Conservation (phyloP, 2,888 invertebrate genomes). For the Lymantria dispar region DNA sequence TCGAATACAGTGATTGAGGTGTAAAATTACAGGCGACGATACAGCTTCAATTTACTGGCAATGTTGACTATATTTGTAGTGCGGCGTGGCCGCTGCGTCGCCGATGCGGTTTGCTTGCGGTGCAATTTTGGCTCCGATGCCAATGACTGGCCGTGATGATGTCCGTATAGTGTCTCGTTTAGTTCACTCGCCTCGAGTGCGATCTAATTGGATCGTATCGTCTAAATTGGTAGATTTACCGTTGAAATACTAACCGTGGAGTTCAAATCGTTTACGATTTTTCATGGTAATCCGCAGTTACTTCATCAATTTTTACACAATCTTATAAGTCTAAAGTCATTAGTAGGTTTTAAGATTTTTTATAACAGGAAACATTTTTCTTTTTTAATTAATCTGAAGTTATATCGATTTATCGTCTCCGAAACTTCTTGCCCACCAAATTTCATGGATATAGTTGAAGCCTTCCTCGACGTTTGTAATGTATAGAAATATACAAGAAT, state of each 20-base stretch:
- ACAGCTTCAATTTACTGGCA: slow-evolving; percentile 1
- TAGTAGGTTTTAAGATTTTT: no score
- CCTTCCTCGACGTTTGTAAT: no score
- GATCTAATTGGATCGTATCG: not conserved
- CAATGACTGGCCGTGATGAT: slow-evolving; percentile 30
- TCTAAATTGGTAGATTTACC: not conserved
- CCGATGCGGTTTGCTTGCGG: slow-evolving; percentile 23
- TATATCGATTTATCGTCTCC: no score
- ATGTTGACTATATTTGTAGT: slow-evolving; percentile 3
- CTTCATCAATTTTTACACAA: no score
- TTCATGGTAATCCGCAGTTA: not conserved
- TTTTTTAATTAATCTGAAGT: no score
- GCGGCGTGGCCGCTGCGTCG: slow-evolving; percentile 5
- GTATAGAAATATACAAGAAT: no score
- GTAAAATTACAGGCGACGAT: not conserved
- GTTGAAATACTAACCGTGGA: not conserved
- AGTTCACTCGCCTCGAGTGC: slow-evolving; percentile 4
- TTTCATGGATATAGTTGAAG: no score
- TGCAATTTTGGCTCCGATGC: slow-evolving; percentile 13
- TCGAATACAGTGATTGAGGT: no score
- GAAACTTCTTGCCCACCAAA: no score
- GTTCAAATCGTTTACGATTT: not conserved
- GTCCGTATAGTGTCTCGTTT: slow-evolving; percentile 15
- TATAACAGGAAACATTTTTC: no score
- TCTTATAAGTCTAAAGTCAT: no score